Evolutionary conservation across 2,797 vertebrate genomes (phyloP), one percentile per base, ranked within the genome.

Genomic region (Syngnathus acus): DNA sequence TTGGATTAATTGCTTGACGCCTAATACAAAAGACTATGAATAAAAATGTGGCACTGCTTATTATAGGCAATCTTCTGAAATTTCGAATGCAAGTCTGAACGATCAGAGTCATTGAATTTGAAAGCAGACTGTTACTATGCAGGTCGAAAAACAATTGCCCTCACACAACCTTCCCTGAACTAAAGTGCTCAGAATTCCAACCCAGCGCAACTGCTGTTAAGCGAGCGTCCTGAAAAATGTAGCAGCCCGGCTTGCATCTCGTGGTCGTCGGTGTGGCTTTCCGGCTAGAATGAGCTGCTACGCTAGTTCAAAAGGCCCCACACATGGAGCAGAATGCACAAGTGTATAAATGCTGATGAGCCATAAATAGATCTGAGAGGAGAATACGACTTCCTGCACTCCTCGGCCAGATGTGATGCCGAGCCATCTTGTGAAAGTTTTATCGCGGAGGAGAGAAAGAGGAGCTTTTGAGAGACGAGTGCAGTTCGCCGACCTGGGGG

Each of bases 281-380:
- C 48, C 16, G 38, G 26, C 9, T 58, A 60, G 67, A 43, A 62
- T 53, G 63, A 62, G 32, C 23, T 53, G 53, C 60, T 68, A 47
- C 60, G 3, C n/a, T 0, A 45, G 60, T 62, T 45, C 11, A 47
- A 45, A 62, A 45, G 21, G 42, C 40, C 40, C 47, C 60, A 40
- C 64, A 58, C 59, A 7, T 61, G 39, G 48, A 65, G 16, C 32
- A 14, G 64, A 54, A 65, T n/a, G 50, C 47, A 65, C 26, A 32
- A 26, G 8, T 53, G 68, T n/a, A 26, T 72, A 72, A 81, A 78
- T 64, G 66, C 8, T 61, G 61, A 70, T 37, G 66, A 68, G 64
- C 42, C 66, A 67, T 43, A 70, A 70, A 66, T 68, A 79, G 76
- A 81, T 84, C 69, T 82, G 62, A 72, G 65, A 63, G 42, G 62